phyloP scores from a whole-genome alignment of 2,113 vertebrate genomes.

The Campylomormyrus numenius region DNA sequence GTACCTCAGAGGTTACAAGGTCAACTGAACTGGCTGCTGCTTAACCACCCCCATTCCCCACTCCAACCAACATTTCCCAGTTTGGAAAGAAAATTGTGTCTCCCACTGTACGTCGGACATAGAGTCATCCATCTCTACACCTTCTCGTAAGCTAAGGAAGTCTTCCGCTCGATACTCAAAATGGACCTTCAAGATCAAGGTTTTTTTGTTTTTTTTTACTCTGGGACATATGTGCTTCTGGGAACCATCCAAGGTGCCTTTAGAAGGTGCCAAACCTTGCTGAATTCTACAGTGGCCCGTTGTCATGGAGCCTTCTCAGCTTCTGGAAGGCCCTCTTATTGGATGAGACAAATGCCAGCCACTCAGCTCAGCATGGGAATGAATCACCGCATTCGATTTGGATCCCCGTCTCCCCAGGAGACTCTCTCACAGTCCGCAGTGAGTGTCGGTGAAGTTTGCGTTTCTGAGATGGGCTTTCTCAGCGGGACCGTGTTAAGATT shows the following conservation, averaged over 20 bases:
- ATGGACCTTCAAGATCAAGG: background rate
- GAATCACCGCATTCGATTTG: background rate
- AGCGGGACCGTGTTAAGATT: background rate
- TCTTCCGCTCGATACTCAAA: background rate
- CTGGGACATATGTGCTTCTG: background rate
- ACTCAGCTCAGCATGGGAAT: background rate
- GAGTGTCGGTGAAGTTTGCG: background rate
- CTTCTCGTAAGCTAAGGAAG: background rate
- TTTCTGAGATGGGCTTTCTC: background rate
- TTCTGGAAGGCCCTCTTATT: background rate
- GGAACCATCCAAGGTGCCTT: background rate
- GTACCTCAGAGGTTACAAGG: background rate
- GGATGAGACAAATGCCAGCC: constrained; percentile 9
- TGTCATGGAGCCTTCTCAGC: background rate
- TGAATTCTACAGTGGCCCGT: background rate
- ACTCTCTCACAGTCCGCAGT: background rate
- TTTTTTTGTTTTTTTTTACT: background rate
- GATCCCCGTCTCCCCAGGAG: background rate
- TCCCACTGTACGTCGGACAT: background rate
- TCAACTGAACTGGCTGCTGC: background rate
- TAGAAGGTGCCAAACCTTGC: background rate
- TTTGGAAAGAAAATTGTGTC: background rate
- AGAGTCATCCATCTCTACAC: background rate
- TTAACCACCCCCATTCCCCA: background rate
- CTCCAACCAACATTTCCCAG: background rate